Percentiles rank a stretch among this genome's conserved stretches.
Evolutionary conservation across 1,140 invertebrate genomes (phyloP).

Genomic region (Cataglyphis hispanica): DNA sequence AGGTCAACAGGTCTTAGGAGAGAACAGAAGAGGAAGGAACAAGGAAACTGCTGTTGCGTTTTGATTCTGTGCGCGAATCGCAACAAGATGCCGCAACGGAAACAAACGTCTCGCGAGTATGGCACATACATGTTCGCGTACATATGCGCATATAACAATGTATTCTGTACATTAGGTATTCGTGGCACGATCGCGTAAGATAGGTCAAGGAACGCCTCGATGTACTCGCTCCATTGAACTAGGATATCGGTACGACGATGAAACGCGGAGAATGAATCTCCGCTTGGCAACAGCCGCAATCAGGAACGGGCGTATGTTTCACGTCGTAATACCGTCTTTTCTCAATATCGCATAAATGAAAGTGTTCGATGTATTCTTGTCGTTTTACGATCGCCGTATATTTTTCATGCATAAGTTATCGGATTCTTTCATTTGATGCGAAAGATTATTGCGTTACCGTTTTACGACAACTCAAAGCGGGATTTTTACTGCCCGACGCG

Average conservation of each 20-base stretch:
- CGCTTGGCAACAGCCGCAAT: background rate
- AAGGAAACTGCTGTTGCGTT: background rate
- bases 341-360: conserved; percentile 8
- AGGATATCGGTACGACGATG: background rate
- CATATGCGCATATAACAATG: background rate
- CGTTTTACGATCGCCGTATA: conserved; percentile 4
- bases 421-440: background rate
- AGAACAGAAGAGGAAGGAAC: background rate
- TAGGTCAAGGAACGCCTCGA: background rate
- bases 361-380: background rate
- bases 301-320: background rate
- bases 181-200: background rate
- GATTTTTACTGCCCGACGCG: background rate
- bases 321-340: background rate
- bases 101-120: background rate
- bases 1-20: conserved; percentile 9
- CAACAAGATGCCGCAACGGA: background rate
- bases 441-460: conserved; percentile 39
- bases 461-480: background rate
- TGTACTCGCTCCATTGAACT: background rate
- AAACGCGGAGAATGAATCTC: background rate
- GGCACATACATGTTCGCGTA: background rate
- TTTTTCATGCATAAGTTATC: conserved; percentile 10
- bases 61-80: background rate
- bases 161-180: background rate